Base-by-base conservation (phyloP, 2,888 invertebrate species). In the Drosophila quinaria region DNA sequence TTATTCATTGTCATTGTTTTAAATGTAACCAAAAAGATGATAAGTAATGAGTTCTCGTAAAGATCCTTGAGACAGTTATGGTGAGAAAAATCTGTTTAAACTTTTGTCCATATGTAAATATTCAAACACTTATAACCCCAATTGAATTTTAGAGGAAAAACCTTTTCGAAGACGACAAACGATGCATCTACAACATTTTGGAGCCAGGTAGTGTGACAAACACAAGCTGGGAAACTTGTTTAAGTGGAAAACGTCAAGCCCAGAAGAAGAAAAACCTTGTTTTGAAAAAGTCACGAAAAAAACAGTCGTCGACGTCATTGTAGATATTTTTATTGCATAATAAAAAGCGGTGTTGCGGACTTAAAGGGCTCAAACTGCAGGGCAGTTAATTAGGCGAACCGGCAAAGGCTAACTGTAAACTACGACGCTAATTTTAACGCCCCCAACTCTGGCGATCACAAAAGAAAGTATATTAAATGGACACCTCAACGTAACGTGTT, bases 291-390 rank as follows among this genome's bases (percentile, higher is more conserved):
- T 42, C 42, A 44, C 55, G 31, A 39, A 59, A 73, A 73, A 54
- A 50, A 54, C 47, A 25, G 15, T 58, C 37, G 35, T 4, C 9
- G 25, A 58, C n/a, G 56, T 33, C 29, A 29, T 46, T 65, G 72
- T 64, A 55, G 72, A 56, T 72, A 76, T 68, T 78, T 78, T 78
- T 80, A 78, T 78, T 78, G 55, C 77, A 80, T 80, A 76, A 47
- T 61, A 58, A 68, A 42, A 58, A 33, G 22, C 33, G 41, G 41
- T 11, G 42, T 52, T 33, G 44, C 33, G 41, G 41, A 22, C 11
- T 17, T 35, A 31, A 39, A 33, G 41, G 46, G 19, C 31, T 60
- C 19, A 13, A 19, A 17, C 49, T 13, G 10, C 1, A 25, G 25
- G 39, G n/a, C 25, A 54, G 62, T 42, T 66, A 70, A 74, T 77